Evolutionary conservation across 53 echinoderm and acorn worm genomes (phyloP), one percentile per base, ranked within the genome.

Genomic region (Hippasteria phrygiana): DNA sequence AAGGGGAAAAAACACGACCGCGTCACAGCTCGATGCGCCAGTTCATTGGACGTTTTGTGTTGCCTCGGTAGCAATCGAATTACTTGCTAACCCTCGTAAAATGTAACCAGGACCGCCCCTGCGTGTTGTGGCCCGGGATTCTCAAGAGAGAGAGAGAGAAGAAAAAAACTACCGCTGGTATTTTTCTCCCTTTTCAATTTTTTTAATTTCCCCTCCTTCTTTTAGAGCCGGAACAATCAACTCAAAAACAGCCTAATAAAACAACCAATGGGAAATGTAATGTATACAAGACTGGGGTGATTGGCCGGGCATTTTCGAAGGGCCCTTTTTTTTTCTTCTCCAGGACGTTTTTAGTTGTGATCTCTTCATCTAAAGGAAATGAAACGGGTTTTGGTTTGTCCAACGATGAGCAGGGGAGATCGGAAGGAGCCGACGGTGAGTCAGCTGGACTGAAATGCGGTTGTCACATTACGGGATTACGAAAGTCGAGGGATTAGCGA

Each of bases 181-280:
- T n/a, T n/a, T n/a, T 65, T 31, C 42, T 45, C 36, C n/a, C 40
- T 39, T 50, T n/a, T 36, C 69, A 37, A 45, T 71, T 71, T 70
- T 27, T 50, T 47, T 70, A 43, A 28, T 50, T 9, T 43, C 56
- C 38, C 59, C 32, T 59, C 33, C 2, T 4, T 55, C 35, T 55
- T 78, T 34, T 54, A 62, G 31, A 83, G 4, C 46, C 48, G 24
- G 36, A 71, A 85, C 48, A 70, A 69, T 70, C 70, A 85, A 85
- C 70, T 7, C 69, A 48, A 64, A 46, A 85, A 85, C 71, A 70
- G 71, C 85, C n/a, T 28, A n/a, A 85, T 85, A 71, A 85, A 85
- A 51, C 38, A 27, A 43, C 3, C 1, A 77, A 77, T 47, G 51
- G 5, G 46, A 20, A 66, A 45, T 22, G 81, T 29, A 16, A 5